A percentile compares a stretch with the other conserved stretches of the same genome.
Conservation (phyloP, 2,888 invertebrate genomes). For the Bruchidius siliquastri region DNA sequence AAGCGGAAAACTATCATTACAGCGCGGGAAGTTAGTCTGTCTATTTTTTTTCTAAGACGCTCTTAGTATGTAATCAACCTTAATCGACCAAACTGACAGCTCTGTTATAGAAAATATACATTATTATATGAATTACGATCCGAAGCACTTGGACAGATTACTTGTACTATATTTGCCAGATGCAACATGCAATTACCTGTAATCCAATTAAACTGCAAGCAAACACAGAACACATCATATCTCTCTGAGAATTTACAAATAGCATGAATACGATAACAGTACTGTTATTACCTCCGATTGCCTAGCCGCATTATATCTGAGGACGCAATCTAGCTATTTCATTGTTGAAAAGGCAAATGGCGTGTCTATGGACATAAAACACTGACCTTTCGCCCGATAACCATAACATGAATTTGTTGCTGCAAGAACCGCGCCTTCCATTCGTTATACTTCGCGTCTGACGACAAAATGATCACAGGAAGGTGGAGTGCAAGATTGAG, state of each 20-base stretch:
- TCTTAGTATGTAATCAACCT: too few species aligned
- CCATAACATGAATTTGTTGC: background rate
- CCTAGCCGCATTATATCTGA: background rate
- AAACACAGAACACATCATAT: background rate
- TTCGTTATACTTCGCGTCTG: background rate
- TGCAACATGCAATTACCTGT: background rate
- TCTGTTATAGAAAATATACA: too few species aligned
- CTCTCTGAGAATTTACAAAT: background rate
- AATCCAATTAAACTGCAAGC: background rate
- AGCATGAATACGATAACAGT: background rate
- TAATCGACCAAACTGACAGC: too few species aligned
- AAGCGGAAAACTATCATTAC: too few species aligned
- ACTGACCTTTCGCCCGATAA: background rate
- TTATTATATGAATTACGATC: too few species aligned
- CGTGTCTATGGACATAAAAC: background rate
- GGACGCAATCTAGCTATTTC: background rate
- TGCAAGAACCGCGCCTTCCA: background rate
- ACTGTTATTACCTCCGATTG: background rate
- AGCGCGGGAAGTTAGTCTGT: too few species aligned
- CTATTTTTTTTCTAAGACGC: too few species aligned
- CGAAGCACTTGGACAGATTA: too few species aligned
- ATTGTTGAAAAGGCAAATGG: background rate
- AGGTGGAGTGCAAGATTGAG: background rate
- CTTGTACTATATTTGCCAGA: too few species aligned
- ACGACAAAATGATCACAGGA: background rate